A percentile compares a stretch with the other conserved stretches of the same genome.
Evolutionary conservation across 2,888 invertebrate genomes (phyloP).

Genomic region (Palloptera scutellata): DNA sequence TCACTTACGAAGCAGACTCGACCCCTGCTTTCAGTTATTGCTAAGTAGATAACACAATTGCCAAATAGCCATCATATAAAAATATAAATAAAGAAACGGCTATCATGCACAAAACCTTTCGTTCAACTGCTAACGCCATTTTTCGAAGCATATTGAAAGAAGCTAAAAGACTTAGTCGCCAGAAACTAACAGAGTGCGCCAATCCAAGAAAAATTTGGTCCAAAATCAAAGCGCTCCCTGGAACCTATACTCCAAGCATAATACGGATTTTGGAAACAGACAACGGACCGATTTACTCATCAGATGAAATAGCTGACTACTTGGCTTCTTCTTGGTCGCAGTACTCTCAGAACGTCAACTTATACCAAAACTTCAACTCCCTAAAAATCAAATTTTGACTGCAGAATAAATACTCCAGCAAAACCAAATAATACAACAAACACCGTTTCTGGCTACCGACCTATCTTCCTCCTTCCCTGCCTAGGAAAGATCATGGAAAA

Average conservation of each 20-base stretch:
- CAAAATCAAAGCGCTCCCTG: conserved; percentile 7
- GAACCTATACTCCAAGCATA: not conserved
- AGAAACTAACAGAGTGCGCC: conserved; percentile 7
- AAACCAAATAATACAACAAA: not conserved
- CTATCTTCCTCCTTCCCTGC: not conserved
- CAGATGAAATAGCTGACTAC: conserved; percentile 3
- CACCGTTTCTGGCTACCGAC: too few species aligned
- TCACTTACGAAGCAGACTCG: too few species aligned
- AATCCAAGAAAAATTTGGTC: conserved; percentile 12
- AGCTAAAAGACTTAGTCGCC: conserved; percentile 5
- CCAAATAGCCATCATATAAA: too few species aligned
- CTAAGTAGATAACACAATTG: too few species aligned
- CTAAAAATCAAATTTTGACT: not conserved
- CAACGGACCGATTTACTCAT: conserved; percentile 3
- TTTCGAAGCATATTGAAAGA: conserved; percentile 10
- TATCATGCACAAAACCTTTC: too few species aligned
- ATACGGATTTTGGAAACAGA: not conserved
- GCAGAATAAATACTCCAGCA: not conserved
- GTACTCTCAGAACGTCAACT: conserved; percentile 6
- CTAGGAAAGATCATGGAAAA: conserved; percentile 6
- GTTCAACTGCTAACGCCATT: conserved; percentile 8
- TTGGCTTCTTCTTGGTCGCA: conserved; percentile 12
- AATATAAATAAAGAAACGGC: too few species aligned
- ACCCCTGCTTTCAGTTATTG: too few species aligned
- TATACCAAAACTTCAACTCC: not conserved